Conservation (phyloP, 2,888 invertebrate genomes). For the Trachelus stipa region DNA sequence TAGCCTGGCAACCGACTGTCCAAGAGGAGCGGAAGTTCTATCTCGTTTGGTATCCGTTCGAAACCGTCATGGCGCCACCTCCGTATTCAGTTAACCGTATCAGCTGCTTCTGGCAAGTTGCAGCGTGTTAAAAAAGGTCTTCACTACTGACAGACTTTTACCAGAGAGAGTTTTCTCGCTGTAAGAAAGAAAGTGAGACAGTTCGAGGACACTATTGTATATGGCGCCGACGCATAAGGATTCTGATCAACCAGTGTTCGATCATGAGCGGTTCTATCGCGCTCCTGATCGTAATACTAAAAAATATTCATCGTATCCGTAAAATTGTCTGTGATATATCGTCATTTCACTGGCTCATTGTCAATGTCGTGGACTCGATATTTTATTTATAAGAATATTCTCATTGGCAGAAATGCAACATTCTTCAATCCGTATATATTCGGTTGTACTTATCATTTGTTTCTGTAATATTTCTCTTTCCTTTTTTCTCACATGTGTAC, state of each 20-base stretch:
- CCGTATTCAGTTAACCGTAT: not conserved
- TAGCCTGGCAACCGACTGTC: conserved; percentile 54
- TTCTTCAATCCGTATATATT: not conserved
- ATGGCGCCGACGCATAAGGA: not conserved
- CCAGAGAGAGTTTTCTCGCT: not conserved
- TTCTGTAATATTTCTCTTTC: not conserved
- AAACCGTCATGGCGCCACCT: not conserved
- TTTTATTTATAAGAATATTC: conserved; percentile 2
- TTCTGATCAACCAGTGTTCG: not conserved
- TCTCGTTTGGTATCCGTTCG: not conserved
- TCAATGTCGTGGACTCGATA: not conserved
- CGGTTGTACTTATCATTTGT: not conserved
- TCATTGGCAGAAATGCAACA: not conserved
- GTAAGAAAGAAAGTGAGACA: not conserved
- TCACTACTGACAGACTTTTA: not conserved
- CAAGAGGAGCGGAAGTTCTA: conserved; percentile 6
- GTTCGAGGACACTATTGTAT: not conserved
- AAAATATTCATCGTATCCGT: conserved; percentile 24
- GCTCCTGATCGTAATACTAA: conserved; percentile 8
- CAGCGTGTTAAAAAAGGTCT: not conserved
- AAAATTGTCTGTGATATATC: conserved; percentile 52
- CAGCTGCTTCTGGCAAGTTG: not conserved
- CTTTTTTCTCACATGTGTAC: not conserved
- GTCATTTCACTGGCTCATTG: not conserved
- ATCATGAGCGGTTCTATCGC: not conserved